Evolutionary conservation across 2,113 vertebrate species (phyloP), one percentile per base, ranked within the genome.

Genomic region (Ceyx margarethae): DNA sequence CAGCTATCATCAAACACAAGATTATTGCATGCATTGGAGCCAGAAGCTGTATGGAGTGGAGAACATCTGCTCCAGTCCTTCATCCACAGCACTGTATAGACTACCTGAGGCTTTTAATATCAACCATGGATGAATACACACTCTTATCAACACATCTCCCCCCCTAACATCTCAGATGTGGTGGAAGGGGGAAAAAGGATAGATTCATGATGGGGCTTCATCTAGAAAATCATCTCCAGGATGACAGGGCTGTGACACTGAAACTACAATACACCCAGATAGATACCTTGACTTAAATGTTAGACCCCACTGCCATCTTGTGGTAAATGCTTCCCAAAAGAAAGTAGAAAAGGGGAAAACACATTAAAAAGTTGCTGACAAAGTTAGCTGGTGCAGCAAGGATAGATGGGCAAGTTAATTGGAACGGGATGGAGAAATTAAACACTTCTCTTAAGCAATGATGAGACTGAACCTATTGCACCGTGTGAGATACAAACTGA

Each of bases 241-340:
- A 57, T 3, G 2, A 9, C 37, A 8, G 51, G 57, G 18, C 10
- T 56, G 23, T 3, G 51, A 61, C 58, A 56, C 53, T 37, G 33
- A 88, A 93, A 51, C 13, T 73, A 37, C 21, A 31, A 13, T 1
- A 81, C n/a, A 85, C 45, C 71, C 67, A 83, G 68, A 75, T 4
- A 83, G 68, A 75, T 4, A 93, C 26, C 35, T 67, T 0, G 0
- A 50, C 35, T 87, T 53, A 94, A 96, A 94, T 1, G 9, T 90
- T 90, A 95, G 94, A 15, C 65, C 94, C 83, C 95, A 96, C 96
- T 97, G 96, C 96, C 96, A 97, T 95, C 96, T 97, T 96, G 96
- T 97, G 96, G 96, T 81, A 95, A 96, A 89, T 0, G 0, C 50
- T 87, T 69, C 87, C 77, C 22, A 57, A 90, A 95, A 65, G n/a